Conservation (phyloP, 2,888 invertebrate species). For the Operophtera brumata region DNA sequence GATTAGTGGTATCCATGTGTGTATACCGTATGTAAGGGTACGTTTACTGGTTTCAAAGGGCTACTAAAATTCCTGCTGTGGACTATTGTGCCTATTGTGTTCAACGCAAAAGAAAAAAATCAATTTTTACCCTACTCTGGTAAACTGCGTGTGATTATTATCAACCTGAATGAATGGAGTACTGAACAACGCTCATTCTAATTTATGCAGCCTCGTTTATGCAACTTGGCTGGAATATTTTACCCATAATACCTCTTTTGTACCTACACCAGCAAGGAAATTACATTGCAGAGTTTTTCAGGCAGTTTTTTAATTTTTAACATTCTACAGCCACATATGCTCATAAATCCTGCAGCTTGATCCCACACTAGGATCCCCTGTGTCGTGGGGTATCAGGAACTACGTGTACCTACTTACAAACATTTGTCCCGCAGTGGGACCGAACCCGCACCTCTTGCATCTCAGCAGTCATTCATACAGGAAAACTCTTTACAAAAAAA, state of each 20-base stretch:
- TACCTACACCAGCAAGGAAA: slow-evolving; percentile 14
- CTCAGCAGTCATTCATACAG: too few relatives aligned
- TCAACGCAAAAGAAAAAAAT: background rate
- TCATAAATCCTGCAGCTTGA: too few relatives aligned
- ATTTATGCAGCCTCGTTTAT: slow-evolving; percentile 40
- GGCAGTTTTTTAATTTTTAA: background rate
- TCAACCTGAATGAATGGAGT: slow-evolving; percentile 35
- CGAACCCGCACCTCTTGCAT: too few relatives aligned
- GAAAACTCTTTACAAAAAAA: too few relatives aligned
- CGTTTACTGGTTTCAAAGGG: background rate
- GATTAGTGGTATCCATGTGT: too few relatives aligned
- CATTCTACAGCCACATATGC: too few relatives aligned
- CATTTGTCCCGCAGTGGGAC: too few relatives aligned
- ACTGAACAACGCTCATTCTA: slow-evolving; percentile 36
- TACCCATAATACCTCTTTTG: slow-evolving; percentile 23
- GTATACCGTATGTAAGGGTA: too few relatives aligned
- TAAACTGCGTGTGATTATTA: slow-evolving; percentile 20
- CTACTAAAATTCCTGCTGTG: background rate
- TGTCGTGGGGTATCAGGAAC: too few relatives aligned
- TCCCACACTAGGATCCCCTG: too few relatives aligned
- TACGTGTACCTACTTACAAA: too few relatives aligned
- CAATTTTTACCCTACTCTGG: background rate
- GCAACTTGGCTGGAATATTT: slow-evolving; percentile 36
- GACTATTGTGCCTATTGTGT: background rate
- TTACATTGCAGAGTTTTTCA: slow-evolving; percentile 13